Percentiles rank a stretch among this genome's conserved stretches.
Conservation (phyloP, 2,888 invertebrate genomes). For the Parelbella ahira region DNA sequence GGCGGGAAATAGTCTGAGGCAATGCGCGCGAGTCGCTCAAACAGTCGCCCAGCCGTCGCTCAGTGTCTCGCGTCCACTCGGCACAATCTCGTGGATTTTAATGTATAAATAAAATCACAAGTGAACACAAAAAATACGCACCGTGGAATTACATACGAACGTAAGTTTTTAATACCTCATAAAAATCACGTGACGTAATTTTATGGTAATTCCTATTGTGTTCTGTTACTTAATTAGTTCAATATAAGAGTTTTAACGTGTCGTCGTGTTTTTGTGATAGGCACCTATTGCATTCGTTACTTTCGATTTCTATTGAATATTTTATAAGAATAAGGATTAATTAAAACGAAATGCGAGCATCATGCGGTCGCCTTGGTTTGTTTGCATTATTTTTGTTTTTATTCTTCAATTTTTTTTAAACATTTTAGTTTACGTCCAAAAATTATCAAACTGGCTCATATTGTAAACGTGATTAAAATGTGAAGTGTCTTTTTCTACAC, state of each 20-base stretch:
- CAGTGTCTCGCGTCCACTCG: conserved; percentile 19
- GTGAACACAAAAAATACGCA: conserved; percentile 7
- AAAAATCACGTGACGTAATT: conserved; percentile 15
- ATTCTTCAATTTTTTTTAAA: too few species aligned
- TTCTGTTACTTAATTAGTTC: conserved; percentile 11
- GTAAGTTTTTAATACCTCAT: conserved; percentile 19
- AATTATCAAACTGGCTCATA: too few species aligned
- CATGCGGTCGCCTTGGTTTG: conserved; percentile 11
- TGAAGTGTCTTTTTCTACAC: too few species aligned
- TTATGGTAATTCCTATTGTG: conserved; percentile 6
- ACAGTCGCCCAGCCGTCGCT: conserved; percentile 37
- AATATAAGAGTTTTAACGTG: conserved; percentile 4
- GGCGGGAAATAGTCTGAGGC: conserved; percentile 35
- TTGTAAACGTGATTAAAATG: too few species aligned
- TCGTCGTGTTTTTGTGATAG: conserved; percentile 9
- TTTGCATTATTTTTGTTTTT: background rate
- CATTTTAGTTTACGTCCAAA: too few species aligned
- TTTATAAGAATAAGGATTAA: conserved; percentile 1
- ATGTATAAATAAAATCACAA: conserved; percentile 19
- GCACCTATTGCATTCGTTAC: conserved; percentile 1
- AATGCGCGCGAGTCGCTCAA: conserved; percentile 43
- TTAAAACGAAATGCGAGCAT: conserved; percentile 7
- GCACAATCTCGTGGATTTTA: conserved; percentile 15
- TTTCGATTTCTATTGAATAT: conserved; percentile 3
- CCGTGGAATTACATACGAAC: conserved; percentile 11